phyloP scores from a whole-genome alignment of 2,797 vertebrate species.

The Cuculus canorus region DNA sequence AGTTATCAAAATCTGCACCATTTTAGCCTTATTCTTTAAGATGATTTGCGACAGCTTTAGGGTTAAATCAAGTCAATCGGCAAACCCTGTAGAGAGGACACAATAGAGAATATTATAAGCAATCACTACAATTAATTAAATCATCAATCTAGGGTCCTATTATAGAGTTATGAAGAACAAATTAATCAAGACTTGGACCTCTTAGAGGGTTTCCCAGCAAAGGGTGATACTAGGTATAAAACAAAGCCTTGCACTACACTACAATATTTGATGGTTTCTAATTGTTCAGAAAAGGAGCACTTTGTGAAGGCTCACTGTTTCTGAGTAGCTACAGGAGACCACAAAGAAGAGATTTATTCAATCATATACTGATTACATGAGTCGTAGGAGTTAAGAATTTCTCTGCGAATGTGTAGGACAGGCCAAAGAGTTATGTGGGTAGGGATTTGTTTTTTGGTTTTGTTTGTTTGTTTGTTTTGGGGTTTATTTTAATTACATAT shows the following conservation, averaged over 20 bases:
- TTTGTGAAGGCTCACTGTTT: neutral
- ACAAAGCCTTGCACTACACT: neutral
- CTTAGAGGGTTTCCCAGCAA: neutral
- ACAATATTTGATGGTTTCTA: neutral
- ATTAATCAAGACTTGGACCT: neutral
- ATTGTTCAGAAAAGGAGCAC: neutral
- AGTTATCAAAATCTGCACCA: rapidly evolving
- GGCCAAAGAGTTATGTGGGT: neutral
- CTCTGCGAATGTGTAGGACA: neutral
- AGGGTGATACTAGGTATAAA: neutral
- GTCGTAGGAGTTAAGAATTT: neutral
- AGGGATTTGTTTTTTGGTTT: too few species aligned
- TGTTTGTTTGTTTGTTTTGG: too few species aligned
- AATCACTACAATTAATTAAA: neutral
- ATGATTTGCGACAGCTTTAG: neutral
- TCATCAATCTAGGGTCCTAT: neutral
- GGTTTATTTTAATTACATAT: neutral
- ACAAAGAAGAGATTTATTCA: neutral
- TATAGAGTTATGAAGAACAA: neutral
- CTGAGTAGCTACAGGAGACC: neutral
- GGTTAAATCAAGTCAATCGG: neutral
- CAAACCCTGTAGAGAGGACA: neutral
- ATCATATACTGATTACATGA: neutral
- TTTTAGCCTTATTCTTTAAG: neutral
- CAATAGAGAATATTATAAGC: neutral